Evolutionary conservation across 2,797 vertebrate species (phyloP).

Genomic region (Lates japonicus): DNA sequence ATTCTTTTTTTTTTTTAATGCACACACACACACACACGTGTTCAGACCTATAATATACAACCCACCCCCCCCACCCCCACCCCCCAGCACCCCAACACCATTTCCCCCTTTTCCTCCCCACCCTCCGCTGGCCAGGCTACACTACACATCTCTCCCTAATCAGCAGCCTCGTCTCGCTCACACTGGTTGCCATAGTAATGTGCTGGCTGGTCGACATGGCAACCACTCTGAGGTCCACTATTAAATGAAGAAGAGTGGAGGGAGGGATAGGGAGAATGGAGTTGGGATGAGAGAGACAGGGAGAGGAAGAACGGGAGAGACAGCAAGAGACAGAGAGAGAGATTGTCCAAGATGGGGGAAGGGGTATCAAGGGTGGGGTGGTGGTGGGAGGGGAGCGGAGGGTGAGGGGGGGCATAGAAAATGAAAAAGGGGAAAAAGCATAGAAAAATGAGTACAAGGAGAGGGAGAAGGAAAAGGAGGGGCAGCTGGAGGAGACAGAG

Average conservation of each 20-base stretch:
- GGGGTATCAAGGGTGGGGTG: constrained; percentile 52
- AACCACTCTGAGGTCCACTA: constrained; percentile 99
- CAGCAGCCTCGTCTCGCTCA: constrained; percentile 90
- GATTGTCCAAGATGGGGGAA: constrained; percentile 81
- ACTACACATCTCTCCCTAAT: constrained; percentile 91
- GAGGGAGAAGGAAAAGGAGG: constrained; percentile 61
- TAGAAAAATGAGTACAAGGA: constrained; percentile 67
- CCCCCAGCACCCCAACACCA: constrained; percentile 74
- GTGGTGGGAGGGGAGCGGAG: background rate
- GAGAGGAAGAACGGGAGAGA: constrained; percentile 53
- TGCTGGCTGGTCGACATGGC: constrained; percentile 99
- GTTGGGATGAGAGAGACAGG: constrained; percentile 71
- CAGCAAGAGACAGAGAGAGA: constrained; percentile 67
- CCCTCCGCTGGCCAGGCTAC: constrained; percentile 87
- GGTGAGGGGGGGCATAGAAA: constrained; percentile 33
- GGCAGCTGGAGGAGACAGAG: constrained; percentile 56
- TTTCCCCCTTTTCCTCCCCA: constrained; percentile 78
- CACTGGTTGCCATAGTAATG: constrained; percentile 98
- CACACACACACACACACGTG: constrained; percentile 64
- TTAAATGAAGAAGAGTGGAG: constrained; percentile 93
- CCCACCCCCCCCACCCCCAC: no score
- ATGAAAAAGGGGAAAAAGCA: constrained; percentile 41
- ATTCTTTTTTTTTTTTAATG: constrained; percentile 59
- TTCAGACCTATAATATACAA: constrained; percentile 77
- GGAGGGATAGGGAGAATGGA: constrained; percentile 74